Conservation (phyloP, 2,797 vertebrate species). For the Sebastes paucispinis region DNA sequence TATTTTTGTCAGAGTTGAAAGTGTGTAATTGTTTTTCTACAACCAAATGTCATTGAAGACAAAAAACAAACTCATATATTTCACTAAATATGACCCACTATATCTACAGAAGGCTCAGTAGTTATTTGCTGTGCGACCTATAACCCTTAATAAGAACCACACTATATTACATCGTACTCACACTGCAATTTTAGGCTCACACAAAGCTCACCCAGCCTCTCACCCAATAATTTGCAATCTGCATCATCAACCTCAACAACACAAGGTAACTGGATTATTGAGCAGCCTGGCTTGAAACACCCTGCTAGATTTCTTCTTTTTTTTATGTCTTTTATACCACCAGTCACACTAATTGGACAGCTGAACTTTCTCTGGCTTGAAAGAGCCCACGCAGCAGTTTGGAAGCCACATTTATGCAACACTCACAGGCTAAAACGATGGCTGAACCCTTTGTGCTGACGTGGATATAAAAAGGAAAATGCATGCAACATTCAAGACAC, state of each 20-base stretch:
- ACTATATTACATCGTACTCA: slow-evolving; percentile 11
- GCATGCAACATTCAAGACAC: neutral
- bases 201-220: neutral
- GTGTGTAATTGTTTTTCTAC: neutral
- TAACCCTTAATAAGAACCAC: neutral
- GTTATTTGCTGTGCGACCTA: slow-evolving; percentile 6
- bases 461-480: neutral
- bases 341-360: slow-evolving; percentile 30
- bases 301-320: neutral
- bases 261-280: slow-evolving; percentile 1
- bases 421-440: neutral
- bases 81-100: neutral
- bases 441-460: neutral
- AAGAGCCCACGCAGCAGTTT: slow-evolving; percentile 23
- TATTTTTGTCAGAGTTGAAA: neutral
- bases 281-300: neutral
- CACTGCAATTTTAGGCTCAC: slow-evolving; percentile 34
- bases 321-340: neutral
- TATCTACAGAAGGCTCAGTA: neutral
- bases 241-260: slow-evolving; percentile 29
- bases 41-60: neutral
- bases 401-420: slow-evolving; percentile 1
- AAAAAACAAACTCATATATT: neutral
- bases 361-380: slow-evolving; percentile 20
- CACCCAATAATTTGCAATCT: slow-evolving; percentile 32